Conservation (phyloP, 2,113 vertebrate genomes). For the Lutjanus erythropterus region DNA sequence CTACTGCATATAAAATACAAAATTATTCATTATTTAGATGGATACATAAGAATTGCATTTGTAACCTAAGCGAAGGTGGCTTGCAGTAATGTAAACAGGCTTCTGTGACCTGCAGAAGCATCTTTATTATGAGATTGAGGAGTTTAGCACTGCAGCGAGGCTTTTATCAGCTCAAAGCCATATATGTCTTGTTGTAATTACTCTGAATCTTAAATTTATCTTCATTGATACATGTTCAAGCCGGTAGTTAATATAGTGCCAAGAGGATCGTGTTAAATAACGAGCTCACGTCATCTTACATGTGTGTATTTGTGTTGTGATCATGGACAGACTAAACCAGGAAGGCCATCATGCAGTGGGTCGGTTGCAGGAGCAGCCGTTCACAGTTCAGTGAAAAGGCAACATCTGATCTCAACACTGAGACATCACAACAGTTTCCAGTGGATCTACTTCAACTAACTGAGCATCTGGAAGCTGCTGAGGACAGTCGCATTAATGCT, state of each 20-base stretch:
- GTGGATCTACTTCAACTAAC: constrained; percentile 31
- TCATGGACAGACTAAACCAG: constrained; percentile 26
- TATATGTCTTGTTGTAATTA: background rate
- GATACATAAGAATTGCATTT: background rate
- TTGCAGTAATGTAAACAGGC: background rate
- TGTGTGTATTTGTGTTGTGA: constrained; percentile 31
- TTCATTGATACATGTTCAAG: constrained; percentile 3
- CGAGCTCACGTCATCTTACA: constrained; percentile 21
- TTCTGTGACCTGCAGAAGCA: constrained; percentile 1
- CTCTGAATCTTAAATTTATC: background rate
- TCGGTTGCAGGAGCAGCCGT: constrained; percentile 35
- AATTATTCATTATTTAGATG: background rate
- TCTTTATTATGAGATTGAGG: background rate
- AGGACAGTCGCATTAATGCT: constrained; percentile 25
- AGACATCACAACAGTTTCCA: constrained; percentile 48
- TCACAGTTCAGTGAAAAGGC: constrained; percentile 70
- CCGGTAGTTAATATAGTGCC: background rate
- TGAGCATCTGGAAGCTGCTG: constrained; percentile 15
- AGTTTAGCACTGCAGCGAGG: background rate
- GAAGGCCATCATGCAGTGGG: constrained; percentile 26
- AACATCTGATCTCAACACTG: constrained; percentile 70
- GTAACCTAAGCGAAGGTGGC: background rate
- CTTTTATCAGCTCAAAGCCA: background rate
- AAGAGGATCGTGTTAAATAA: background rate
- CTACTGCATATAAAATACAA: background rate